Percentiles rank a stretch among this genome's conserved stretches.
phyloP scores from a whole-genome alignment of 37 sponge, comb jelly and placozoan genomes.

The Cliona cf. orientalis region DNA sequence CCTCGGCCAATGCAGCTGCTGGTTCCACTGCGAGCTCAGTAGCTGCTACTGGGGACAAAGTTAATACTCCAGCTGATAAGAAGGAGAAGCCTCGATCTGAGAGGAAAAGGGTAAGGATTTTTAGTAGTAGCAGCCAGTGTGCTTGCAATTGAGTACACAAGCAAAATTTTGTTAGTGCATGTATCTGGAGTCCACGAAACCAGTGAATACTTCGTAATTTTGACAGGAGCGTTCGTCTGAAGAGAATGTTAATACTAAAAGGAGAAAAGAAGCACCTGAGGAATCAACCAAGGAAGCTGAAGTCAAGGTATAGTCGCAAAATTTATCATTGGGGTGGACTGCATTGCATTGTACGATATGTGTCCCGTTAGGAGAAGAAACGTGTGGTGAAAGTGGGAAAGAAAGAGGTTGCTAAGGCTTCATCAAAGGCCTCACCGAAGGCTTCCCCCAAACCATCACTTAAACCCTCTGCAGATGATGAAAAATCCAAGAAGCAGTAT shows the following conservation, averaged over 20 bases:
- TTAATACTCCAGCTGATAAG: conserved; percentile 4
- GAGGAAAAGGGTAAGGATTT: conserved; percentile 17
- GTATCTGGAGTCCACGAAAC: background rate
- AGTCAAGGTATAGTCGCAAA: conserved; percentile 1
- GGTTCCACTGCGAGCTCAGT: no score
- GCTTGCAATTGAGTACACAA: background rate
- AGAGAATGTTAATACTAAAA: conserved; percentile 41
- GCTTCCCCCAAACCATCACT: background rate
- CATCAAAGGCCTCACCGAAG: background rate
- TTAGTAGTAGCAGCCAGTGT: background rate
- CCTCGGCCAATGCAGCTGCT: no score
- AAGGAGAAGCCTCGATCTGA: background rate
- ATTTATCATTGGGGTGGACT: background rate
- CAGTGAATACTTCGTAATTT: background rate
- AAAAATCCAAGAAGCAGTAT: conserved; percentile 62
- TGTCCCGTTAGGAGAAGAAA: conserved; percentile 2
- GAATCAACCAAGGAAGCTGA: conserved; percentile 8
- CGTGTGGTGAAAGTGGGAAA: conserved; percentile 15
- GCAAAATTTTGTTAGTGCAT: no score
- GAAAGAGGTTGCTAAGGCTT: background rate
- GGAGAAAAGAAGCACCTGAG: conserved; percentile 48
- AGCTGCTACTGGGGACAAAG: background rate
- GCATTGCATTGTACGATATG: background rate
- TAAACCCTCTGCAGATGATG: background rate
- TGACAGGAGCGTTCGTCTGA: conserved; percentile 42